A percentile compares a stretch with the other conserved stretches of the same genome.
phyloP scores from a whole-genome alignment of 2,113 vertebrate species.

The Scytalopus superciliaris region DNA sequence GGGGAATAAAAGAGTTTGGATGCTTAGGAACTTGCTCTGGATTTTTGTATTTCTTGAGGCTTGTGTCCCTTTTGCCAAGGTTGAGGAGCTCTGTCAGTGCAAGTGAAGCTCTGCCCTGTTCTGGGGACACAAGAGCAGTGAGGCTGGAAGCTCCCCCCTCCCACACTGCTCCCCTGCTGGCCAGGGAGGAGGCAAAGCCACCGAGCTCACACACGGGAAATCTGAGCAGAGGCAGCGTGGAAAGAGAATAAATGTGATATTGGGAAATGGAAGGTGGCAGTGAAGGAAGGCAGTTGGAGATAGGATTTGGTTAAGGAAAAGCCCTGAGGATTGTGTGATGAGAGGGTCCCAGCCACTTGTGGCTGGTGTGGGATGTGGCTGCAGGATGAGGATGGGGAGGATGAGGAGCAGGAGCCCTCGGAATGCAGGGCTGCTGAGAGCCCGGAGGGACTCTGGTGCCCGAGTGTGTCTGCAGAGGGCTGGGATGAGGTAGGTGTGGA shows the following conservation, averaged over 20 bases:
- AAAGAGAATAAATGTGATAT: neutral
- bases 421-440: neutral
- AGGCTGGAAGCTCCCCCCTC: neutral
- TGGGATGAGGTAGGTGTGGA: neutral
- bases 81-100: neutral
- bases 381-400: neutral
- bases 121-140: neutral
- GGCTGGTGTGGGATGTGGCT: neutral
- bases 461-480: neutral
- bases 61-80: neutral
- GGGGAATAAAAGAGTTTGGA: neutral
- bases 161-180: neutral
- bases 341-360: neutral
- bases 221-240: neutral
- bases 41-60: neutral
- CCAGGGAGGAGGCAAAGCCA: neutral
- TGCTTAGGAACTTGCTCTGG: neutral
- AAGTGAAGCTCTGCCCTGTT: neutral
- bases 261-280: neutral
- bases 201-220: fast-evolving
- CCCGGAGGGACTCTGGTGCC: neutral
- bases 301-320: no score
- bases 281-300: neutral
- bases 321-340: neutral
- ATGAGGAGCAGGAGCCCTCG: neutral